Base-by-base conservation (phyloP, 2,797 vertebrate genomes). In the Chelmon rostratus region DNA sequence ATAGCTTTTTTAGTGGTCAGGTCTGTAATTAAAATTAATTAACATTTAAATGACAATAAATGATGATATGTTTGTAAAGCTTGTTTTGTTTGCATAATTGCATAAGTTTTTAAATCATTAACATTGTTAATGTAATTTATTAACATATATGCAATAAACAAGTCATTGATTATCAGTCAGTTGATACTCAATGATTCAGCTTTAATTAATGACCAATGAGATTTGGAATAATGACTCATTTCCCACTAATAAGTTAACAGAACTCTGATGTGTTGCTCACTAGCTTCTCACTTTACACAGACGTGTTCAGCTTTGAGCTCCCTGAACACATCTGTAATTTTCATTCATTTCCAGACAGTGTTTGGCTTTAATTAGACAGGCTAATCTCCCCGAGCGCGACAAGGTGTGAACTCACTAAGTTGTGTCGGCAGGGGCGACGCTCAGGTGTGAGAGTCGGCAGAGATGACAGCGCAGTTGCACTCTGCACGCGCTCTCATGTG, bases 301-400 rank as follows among this genome's bases (percentile, higher is more conserved):
- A 47, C 46, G 56, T 59, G 16, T 67, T 73, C 10, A 38, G 59
- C 49, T 53, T n/a, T 23, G 8, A 47, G 2, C 28, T 70, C 28
- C 12, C 12, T 5, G 31, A 62, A 10, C 67, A 25, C 68, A 75
- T 44, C 18, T 54, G 40, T 54, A 12, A 31, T 65, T 77, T 66
- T 66, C 44, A 31, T 33, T 73, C 18, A 66, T 57, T 46, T 68
- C 42, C 70, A 68, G 38, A 74, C 65, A 47, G 68, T 44, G 28
- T 80, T 84, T 37, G 47, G 47, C 52, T 86, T 83, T 76, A 87
- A 89, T 88, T 83, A 71, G 73, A 74, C 42, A 2, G 54, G 40
- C 69, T 76, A 75, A 74, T 79, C 79, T 81, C 57, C 35, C 31
- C 28, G 62, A 73, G 56, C 15, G 5, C 8, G 33, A 80, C 73